Conservation (phyloP, 2,113 vertebrate species). For the Eulemur rufifrons region DNA sequence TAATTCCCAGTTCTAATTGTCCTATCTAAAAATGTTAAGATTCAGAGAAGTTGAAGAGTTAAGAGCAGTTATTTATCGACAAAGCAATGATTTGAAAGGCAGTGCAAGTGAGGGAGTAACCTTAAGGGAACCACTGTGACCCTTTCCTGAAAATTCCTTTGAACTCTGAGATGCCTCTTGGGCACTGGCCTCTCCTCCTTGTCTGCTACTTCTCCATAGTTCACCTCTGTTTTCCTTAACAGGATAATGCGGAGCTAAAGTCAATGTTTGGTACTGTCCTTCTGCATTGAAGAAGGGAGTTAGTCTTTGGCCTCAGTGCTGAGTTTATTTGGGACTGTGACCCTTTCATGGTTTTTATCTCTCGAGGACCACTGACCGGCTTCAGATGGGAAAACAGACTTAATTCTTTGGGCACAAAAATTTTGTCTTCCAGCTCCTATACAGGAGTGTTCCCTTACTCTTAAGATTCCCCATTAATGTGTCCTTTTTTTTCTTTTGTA, state of each 20-base stretch:
- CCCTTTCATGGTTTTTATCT: background rate
- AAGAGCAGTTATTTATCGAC: background rate
- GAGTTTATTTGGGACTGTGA: background rate
- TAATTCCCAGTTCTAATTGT: background rate
- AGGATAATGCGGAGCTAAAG: background rate
- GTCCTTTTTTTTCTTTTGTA: constrained; percentile 17
- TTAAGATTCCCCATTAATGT: background rate
- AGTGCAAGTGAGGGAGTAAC: background rate
- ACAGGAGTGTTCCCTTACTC: background rate
- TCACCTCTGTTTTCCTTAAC: background rate
- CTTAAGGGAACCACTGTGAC: no score
- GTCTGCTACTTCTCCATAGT: background rate
- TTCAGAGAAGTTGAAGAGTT: background rate
- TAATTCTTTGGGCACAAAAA: background rate
- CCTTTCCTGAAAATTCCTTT: background rate
- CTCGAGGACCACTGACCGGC: background rate
- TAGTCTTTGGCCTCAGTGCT: background rate
- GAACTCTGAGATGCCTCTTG: background rate
- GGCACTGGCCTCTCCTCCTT: background rate
- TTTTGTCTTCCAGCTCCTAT: background rate
- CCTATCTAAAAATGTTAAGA: background rate
- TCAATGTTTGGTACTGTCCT: background rate
- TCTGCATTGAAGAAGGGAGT: background rate
- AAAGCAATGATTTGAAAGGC: background rate
- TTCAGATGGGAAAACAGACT: background rate